phyloP scores from a whole-genome alignment of 2,888 invertebrate species.

The Drosophila emarginata region DNA sequence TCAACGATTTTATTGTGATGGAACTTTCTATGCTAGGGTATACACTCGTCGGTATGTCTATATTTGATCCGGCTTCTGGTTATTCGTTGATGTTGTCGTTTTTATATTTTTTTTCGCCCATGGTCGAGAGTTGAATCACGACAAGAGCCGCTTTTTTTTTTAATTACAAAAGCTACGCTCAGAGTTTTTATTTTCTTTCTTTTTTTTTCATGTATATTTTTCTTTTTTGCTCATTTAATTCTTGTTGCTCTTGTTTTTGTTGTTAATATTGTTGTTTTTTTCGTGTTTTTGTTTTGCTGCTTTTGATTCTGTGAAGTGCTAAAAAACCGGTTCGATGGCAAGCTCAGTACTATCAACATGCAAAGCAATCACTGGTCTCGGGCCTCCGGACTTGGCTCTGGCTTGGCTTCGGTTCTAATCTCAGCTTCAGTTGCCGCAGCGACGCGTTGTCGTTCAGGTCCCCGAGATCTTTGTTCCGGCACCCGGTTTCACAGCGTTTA shows the following conservation, averaged over 20 bases:
- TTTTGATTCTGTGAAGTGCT: slow-evolving; percentile 18
- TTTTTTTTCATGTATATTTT: background rate
- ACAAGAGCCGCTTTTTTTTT: background rate
- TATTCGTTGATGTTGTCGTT: background rate
- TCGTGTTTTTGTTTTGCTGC: too few species aligned
- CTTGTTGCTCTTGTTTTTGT: background rate
- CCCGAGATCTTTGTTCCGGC: slow-evolving; percentile 1
- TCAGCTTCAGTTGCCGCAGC: slow-evolving; percentile 61
- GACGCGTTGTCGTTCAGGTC: slow-evolving; percentile 59
- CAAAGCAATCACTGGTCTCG: background rate
- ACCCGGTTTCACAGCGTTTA: background rate
- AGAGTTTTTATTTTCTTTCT: background rate
- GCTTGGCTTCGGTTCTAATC: slow-evolving; percentile 30
- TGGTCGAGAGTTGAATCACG: slow-evolving; percentile 12
- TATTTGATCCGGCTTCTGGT: background rate
- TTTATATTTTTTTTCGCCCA: background rate
- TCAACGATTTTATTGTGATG: too few species aligned
- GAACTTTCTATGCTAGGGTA: too few species aligned
- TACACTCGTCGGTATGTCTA: background rate
- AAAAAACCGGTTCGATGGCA: slow-evolving; percentile 12
- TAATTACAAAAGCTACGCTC: slow-evolving; percentile 16
- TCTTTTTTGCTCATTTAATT: background rate
- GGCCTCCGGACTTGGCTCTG: background rate
- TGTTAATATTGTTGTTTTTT: background rate
- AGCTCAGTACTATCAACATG: slow-evolving; percentile 1